Evolutionary conservation across 1,140 invertebrate species (phyloP).

Genomic region (Ips nitidus): DNA sequence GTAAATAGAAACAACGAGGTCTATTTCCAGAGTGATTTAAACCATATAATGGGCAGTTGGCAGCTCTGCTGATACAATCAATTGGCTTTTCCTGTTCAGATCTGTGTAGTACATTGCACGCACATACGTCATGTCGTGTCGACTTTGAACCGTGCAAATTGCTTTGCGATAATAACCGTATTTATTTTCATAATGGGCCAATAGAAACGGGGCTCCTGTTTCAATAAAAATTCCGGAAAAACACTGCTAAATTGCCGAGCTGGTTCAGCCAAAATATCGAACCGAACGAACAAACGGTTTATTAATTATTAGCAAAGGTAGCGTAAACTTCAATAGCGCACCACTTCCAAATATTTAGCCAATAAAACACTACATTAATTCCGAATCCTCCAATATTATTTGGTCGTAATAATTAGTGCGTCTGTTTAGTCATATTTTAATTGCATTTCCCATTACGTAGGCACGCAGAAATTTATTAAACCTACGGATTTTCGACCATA

Average conservation of each 20-base stretch:
- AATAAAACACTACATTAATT: not conserved
- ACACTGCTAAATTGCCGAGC: not conserved
- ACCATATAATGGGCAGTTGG: slow-evolving; percentile 33
- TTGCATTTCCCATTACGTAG: not conserved
- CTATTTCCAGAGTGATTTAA: slow-evolving; percentile 27
- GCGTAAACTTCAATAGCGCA: not conserved
- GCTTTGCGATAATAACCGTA: slow-evolving; percentile 5
- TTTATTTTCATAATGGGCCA: not conserved
- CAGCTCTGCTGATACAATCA: slow-evolving; percentile 36
- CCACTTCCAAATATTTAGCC: not conserved
- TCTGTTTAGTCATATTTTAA: slow-evolving; percentile 5
- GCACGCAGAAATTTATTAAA: not conserved
- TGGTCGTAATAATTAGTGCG: not conserved
- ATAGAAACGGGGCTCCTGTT: not conserved
- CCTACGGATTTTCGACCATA: not conserved
- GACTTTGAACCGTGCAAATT: slow-evolving; percentile 9
- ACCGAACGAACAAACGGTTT: not conserved
- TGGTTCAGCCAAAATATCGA: not conserved
- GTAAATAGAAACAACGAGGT: not conserved
- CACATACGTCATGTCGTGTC: slow-evolving; percentile 11
- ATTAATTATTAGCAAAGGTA: not conserved
- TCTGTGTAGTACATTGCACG: slow-evolving; percentile 5
- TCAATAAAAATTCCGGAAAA: not conserved
- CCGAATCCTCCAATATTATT: not conserved
- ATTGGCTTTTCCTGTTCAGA: slow-evolving; percentile 37